Conservation (phyloP, 2,888 invertebrate species). For the Melanotus villosus region DNA sequence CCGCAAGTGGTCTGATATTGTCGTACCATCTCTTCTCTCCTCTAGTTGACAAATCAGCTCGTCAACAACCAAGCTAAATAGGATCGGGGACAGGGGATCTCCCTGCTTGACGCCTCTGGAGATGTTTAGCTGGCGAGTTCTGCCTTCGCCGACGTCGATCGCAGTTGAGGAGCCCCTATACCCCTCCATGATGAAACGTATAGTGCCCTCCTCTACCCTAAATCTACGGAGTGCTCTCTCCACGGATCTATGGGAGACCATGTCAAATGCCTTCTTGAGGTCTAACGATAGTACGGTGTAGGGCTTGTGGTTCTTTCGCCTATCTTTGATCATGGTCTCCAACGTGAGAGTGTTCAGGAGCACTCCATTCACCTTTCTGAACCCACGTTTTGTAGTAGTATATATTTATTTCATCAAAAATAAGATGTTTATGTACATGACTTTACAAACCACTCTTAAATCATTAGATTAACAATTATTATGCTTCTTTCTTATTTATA, state of each 20-base stretch:
- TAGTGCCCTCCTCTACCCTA: background rate
- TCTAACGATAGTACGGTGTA: background rate
- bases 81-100: constrained; percentile 30
- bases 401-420: too few species aligned
- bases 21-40: background rate
- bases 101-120: constrained; percentile 36
- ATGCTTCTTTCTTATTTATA: too few species aligned
- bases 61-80: constrained; percentile 28
- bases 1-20: background rate
- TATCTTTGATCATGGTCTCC: background rate
- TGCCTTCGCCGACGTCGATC: background rate
- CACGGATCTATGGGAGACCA: background rate
- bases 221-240: background rate
- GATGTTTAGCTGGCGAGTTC: background rate
- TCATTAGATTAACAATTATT: too few species aligned
- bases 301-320: background rate
- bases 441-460: too few species aligned
- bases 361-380: background rate
- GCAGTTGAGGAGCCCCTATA: background rate
- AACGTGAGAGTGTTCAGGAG: constrained; percentile 7
- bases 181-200: background rate
- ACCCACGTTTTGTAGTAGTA: too few species aligned
- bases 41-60: background rate
- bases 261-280: constrained; percentile 8
- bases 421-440: too few species aligned